These are phyloP conservation scores for Melieria crassipennis DNA, from an alignment of 2,888 invertebrate genomes.

Conservation along the genomic window DNA sequence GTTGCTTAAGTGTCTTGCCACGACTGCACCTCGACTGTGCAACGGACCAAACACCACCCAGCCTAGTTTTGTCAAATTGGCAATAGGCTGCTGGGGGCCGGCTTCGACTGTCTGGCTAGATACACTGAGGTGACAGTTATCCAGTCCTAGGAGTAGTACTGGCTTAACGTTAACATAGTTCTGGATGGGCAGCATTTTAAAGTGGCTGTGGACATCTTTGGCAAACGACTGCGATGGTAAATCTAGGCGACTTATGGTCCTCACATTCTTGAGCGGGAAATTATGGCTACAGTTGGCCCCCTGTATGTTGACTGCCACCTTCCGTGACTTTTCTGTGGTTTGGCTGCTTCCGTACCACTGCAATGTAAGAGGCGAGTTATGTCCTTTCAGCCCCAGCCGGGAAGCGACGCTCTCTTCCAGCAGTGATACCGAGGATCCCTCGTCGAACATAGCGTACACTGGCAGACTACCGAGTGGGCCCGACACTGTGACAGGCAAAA, in stretches of 20 bases:
- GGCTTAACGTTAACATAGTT: constrained; percentile 2
- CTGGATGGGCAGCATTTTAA: constrained; percentile 1
- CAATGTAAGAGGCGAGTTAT: constrained; percentile 20
- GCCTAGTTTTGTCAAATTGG: neutral
- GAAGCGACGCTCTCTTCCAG: constrained; percentile 27
- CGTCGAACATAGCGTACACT: constrained; percentile 34
- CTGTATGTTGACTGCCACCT: constrained; percentile 10
- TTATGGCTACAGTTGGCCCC: no score
- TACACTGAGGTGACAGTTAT: constrained; percentile 6
- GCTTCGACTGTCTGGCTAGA: neutral
- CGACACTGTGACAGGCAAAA: neutral
- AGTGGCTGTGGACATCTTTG: constrained; percentile 1
- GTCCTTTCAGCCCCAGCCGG: constrained; percentile 28
- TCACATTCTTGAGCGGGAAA: neutral
- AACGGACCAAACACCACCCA: constrained; percentile 9
- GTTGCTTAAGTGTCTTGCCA: neutral
- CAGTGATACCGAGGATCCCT: constrained; percentile 33
- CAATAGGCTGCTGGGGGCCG: constrained; percentile 13
- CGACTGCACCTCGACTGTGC: neutral
- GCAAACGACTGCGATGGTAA: neutral
- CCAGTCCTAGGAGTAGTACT: constrained; percentile 5
- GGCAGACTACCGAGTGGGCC: neutral
- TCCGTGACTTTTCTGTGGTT: constrained; percentile 10
- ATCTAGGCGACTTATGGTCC: neutral
- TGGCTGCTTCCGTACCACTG: constrained; percentile 36